Conservation (phyloP, 1,140 invertebrate species). For the Brachionus sp. region DNA sequence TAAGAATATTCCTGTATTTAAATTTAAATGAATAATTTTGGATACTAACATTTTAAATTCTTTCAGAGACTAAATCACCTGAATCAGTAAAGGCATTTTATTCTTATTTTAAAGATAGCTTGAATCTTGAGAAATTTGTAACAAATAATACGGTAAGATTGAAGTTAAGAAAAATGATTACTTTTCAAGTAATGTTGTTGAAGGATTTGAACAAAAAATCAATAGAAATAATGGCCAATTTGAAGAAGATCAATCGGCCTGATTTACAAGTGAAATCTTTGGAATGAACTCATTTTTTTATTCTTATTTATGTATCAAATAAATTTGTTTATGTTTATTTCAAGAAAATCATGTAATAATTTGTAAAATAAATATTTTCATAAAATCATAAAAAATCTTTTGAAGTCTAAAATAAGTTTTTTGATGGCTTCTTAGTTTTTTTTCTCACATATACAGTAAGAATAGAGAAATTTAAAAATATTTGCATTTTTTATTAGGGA, state of each 20-base stretch:
- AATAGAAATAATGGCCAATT: neutral
- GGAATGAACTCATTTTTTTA: neutral
- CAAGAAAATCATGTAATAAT: neutral
- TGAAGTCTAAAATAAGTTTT: neutral
- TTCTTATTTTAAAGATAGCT: conserved; percentile 9
- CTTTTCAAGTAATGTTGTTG: neutral
- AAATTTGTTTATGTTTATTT: conserved; percentile 18
- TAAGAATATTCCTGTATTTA: neutral
- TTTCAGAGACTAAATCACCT: neutral
- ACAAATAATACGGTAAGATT: conserved; percentile 18
- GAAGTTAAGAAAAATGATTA: neutral
- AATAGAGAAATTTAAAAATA: too few species aligned
- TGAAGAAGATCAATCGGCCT: neutral
- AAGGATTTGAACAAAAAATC: conserved; percentile 12
- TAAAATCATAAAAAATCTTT: neutral
- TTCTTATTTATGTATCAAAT: neutral
- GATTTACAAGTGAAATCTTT: neutral
- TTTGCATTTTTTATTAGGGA: too few species aligned
- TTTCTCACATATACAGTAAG: too few species aligned
- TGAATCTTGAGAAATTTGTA: neutral
- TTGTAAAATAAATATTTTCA: neutral
- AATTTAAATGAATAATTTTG: too few species aligned
- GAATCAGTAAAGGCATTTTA: conserved; percentile 31
- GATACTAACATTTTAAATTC: too few species aligned
- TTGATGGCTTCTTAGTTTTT: too few species aligned